Evolutionary conservation across 2,797 vertebrate species (phyloP).

Genomic region (Setipinna tenuifilis): DNA sequence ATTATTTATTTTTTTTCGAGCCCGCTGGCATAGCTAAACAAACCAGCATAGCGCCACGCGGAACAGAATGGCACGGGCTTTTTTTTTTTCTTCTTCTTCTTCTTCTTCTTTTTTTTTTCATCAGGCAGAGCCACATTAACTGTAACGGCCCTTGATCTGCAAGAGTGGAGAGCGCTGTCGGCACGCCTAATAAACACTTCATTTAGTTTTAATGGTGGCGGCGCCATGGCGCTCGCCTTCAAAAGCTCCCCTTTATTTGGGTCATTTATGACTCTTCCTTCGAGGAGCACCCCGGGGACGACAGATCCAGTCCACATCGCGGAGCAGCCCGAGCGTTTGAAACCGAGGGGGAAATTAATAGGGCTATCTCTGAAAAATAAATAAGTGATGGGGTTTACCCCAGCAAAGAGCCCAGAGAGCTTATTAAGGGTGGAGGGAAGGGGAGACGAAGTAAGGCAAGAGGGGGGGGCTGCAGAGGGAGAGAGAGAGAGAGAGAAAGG

Average conservation of each 20-base stretch:
- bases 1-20: slow-evolving; percentile 43
- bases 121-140: slow-evolving; percentile 75
- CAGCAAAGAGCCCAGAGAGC: slow-evolving; percentile 79
- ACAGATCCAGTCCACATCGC: slow-evolving; percentile 76
- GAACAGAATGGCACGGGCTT: not conserved
- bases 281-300: slow-evolving; percentile 77
- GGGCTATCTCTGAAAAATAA: slow-evolving; percentile 85
- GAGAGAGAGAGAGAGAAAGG: slow-evolving; percentile 42
- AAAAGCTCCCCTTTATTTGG: slow-evolving; percentile 85
- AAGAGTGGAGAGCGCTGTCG: slow-evolving; percentile 78
- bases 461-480: slow-evolving; percentile 37
- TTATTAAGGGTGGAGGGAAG: slow-evolving; percentile 72
- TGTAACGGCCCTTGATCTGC: slow-evolving; percentile 83
- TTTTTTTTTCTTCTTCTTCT: not conserved
- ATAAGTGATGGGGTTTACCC: slow-evolving; percentile 82
- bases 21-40: slow-evolving; percentile 74
- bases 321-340: slow-evolving; percentile 70
- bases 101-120: not conserved
- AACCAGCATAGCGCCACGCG: slow-evolving; percentile 55
- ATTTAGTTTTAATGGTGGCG: slow-evolving; percentile 84
- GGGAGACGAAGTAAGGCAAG: slow-evolving; percentile 37
- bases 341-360: slow-evolving; percentile 82
- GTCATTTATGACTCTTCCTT: slow-evolving; percentile 85
- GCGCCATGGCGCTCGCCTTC: slow-evolving; percentile 78
- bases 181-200: slow-evolving; percentile 86